These are phyloP conservation scores for Tetranychus truncatus DNA, from an alignment of 2,888 invertebrate species.

Conservation along the genomic window DNA sequence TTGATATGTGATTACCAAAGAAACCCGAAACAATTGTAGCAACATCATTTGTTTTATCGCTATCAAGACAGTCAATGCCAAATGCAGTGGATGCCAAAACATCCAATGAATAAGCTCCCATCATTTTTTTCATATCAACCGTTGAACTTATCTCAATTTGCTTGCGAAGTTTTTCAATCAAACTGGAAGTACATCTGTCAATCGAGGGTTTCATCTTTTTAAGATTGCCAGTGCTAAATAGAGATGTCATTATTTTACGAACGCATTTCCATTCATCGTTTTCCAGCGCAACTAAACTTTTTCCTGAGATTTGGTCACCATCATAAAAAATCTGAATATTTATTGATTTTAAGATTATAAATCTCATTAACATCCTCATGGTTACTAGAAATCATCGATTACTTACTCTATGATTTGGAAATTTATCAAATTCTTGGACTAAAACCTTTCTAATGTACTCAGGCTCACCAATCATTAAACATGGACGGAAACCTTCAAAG, in stretches of 20 bases:
- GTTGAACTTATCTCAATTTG: background rate
- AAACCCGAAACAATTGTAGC: background rate
- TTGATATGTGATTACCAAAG: background rate
- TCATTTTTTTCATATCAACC: constrained; percentile 10
- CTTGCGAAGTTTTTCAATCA: background rate
- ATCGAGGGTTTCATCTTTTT: constrained; percentile 16
- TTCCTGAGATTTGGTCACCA: constrained; percentile 3
- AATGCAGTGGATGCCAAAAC: constrained; percentile 12
- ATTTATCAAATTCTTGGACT: constrained; percentile 16
- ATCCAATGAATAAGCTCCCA: constrained; percentile 12
- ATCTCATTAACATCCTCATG: background rate
- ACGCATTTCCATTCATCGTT: constrained; percentile 13
- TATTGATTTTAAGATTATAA: background rate
- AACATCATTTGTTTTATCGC: background rate
- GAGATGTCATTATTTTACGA: constrained; percentile 11
- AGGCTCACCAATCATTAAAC: constrained; percentile 14
- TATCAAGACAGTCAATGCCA: constrained; percentile 6
- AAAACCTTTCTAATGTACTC: constrained; percentile 11
- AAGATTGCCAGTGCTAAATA: constrained; percentile 8
- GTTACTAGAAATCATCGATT: background rate
- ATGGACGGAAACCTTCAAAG: constrained; percentile 17
- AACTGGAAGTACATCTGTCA: background rate
- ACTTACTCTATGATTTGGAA: constrained; percentile 16
- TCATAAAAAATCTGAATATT: constrained; percentile 10
- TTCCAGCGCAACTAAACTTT: constrained; percentile 7